Base-by-base conservation (phyloP, 2,888 invertebrate species). In the Aleiodes testaceus region DNA sequence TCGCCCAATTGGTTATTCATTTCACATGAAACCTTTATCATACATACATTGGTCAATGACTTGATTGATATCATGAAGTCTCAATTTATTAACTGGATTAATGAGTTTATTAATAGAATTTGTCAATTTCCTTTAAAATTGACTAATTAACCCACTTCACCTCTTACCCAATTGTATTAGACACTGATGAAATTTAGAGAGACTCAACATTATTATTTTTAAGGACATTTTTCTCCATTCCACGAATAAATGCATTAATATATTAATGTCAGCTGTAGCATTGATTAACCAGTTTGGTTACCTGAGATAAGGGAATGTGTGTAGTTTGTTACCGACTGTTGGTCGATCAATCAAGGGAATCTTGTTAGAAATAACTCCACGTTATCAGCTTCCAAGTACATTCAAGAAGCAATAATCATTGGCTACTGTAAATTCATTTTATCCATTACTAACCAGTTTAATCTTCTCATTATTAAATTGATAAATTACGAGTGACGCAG, bases 291-390 rank as follows among this genome's bases (percentile, higher is more conserved):
- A 53, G 45, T n/a, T 26, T 26, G 59, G 55, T 36, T 45, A 42
- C 36, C 42, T 30, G 67, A 53, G 69, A 69, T 69, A 69, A 63
- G 55, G n/a, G 30, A 55, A 26, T 52, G 45, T 36, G 53, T 53
- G 53, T 42, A 69, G 64, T 69, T 69, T 69, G 53, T 69, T 70
- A 59, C 52, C 70, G 26, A 2, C 61, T 68, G 50, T 20, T 44
- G 67, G 66, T 63, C 79, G 76, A 81, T 81, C 80, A 77, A 80
- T 81, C 80, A 80, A 77, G 72, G 78, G 76, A 73, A 65, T 68
- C 66, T 47, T 75, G 78, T 74, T 78, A 79, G 75, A 64, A 74
- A 77, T 78, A 76, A 78, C 75, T 72, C 52, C 42, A 59, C 44
- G 50, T 44, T 68, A 63, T 26, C 26, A 69, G 14, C 22, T 22